These are phyloP conservation scores for Nyctibius bracteatus DNA, from an alignment of 2,113 vertebrate species.

Conservation along the genomic window DNA sequence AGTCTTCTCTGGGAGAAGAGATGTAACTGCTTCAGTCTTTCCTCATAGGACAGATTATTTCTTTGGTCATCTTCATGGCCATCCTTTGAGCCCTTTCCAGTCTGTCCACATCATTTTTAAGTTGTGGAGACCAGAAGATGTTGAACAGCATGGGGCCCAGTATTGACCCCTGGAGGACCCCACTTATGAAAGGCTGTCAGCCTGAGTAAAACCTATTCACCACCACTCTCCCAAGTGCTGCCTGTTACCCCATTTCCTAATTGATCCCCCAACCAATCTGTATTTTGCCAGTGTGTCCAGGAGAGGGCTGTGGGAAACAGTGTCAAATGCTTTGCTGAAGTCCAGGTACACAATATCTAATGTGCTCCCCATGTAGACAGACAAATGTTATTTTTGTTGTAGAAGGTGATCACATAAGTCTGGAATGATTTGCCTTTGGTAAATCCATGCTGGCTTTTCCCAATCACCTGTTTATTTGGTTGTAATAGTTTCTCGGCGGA, in stretches of 20 bases:
- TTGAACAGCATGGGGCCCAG: not conserved
- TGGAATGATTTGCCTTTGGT: not conserved
- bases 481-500: not conserved
- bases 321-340: not conserved
- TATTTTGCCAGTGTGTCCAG: not conserved
- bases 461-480: not conserved
- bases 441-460: not conserved
- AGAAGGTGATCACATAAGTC: too few species aligned
- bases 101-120: fast-evolving
- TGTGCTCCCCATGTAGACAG: not conserved
- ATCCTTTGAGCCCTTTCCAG: not conserved
- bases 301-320: not conserved
- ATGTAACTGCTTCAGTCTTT: not conserved
- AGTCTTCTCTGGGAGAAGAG: not conserved
- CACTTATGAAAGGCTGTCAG: not conserved
- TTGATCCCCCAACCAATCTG: not conserved
- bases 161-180: not conserved
- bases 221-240: not conserved
- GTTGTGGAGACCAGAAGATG: not conserved
- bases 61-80: not conserved
- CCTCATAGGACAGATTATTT: too few species aligned
- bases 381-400: not conserved
- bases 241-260: not conserved
- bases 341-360: not conserved
- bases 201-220: not conserved